Evolutionary conservation across 2,888 invertebrate genomes (phyloP), one percentile per base, ranked within the genome.

Genomic region (Cetonia aurata): DNA sequence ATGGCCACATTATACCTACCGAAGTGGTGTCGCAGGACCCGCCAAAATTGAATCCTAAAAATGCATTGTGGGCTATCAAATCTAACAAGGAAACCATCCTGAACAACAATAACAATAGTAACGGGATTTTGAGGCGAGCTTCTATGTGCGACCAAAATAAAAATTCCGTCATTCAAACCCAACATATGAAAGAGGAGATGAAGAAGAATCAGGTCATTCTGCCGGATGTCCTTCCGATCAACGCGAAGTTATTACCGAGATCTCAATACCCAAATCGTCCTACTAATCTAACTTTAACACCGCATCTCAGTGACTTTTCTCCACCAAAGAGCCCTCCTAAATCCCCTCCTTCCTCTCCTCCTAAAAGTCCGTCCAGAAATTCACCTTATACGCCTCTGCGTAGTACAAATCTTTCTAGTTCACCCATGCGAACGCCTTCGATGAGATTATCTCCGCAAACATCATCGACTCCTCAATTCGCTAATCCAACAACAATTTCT

Each of bases 211-310:
- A 79, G 76, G 77, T 83, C 50, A 85, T 87, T 74, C 78, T 88
- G 72, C 88, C 88, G 8, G 88, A 88, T 79, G 87, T 88, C 10
- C 79, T 88, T 71, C 88, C 88, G n/a, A 82, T 87, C 71, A 87
- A 87, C 57, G 88, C 85, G 3, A 88, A 88, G 78, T 74, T 83
- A 52, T 79, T 79, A 62, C 80, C 82, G 46, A 78, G 83, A 78
- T 80, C 82, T 73, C 80, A 80, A 65, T 80, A 81, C 69, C 60
- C 75, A 3, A 77, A 77, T 69, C 75, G 82, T 68, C 81, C 83
- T 42, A 74, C 80, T 31, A 80, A 82, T 70, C 71, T 82, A 33
- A 82, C 79, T 75, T 75, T 81, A 55, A 73, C 75, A 9, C 72
- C 76, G 6, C 67, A 66, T n/a, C 66, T 68, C 13, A 55, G 67